Percentiles rank a stretch among this genome's conserved stretches.
phyloP scores from a whole-genome alignment of 2,888 invertebrate genomes.

The Tetramorium bicarinatum region DNA sequence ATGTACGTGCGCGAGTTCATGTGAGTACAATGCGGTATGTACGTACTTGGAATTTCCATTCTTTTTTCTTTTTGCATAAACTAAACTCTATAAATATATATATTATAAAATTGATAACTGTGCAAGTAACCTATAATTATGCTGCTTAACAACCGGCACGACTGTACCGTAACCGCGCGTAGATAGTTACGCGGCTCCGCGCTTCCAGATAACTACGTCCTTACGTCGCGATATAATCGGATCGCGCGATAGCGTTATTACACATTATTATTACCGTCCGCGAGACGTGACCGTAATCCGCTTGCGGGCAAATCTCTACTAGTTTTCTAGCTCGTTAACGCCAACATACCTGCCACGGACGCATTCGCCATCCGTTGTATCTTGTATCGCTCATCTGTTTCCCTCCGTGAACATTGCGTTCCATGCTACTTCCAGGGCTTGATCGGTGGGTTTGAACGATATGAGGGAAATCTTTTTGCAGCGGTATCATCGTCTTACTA shows the following conservation, averaged over 20 bases:
- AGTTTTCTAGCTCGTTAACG: slow-evolving; percentile 78
- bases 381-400: slow-evolving; percentile 19
- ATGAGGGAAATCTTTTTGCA: slow-evolving; percentile 23
- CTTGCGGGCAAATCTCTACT: slow-evolving; percentile 74
- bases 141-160: slow-evolving; percentile 30
- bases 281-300: slow-evolving; percentile 72
- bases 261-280: slow-evolving; percentile 71
- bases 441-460: slow-evolving; percentile 18
- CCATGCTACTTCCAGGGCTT: background rate
- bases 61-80: background rate
- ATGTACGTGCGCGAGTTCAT: background rate
- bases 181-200: slow-evolving; percentile 15
- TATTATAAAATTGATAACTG: slow-evolving; percentile 41
- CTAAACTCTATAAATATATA: background rate
- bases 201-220: slow-evolving; percentile 44
- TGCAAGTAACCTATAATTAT: slow-evolving; percentile 2
- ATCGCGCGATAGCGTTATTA: slow-evolving; percentile 72
- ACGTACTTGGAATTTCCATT: background rate
- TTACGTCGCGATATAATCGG: slow-evolving; percentile 59
- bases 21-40: background rate
- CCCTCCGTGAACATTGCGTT: slow-evolving; percentile 10
- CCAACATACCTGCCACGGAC: slow-evolving; percentile 56
- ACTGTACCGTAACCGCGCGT: background rate
- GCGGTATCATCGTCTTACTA: slow-evolving; percentile 24
- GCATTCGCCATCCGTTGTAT: slow-evolving; percentile 24